Conservation (phyloP, 2,888 invertebrate species). For the Sphaerophoria rueppellii region DNA sequence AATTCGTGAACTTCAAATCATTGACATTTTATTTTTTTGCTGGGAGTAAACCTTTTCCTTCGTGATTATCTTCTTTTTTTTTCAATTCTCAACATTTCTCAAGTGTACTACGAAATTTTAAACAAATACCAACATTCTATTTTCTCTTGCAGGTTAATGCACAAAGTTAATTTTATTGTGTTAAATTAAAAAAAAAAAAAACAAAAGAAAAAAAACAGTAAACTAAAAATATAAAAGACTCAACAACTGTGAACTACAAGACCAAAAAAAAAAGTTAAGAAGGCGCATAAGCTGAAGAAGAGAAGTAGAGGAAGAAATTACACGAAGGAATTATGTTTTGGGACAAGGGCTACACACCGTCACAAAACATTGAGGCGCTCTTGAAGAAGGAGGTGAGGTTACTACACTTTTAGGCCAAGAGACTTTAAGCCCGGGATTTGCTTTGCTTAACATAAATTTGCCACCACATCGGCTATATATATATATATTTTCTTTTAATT, state of each 20-base stretch:
- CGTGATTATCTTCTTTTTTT: constrained; percentile 21
- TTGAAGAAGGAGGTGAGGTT: constrained; percentile 81
- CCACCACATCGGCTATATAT: constrained; percentile 27
- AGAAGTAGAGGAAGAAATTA: constrained; percentile 73
- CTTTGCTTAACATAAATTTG: constrained; percentile 31
- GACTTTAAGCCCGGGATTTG: neutral
- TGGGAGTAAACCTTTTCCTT: constrained; percentile 48
- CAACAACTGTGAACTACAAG: constrained; percentile 18
- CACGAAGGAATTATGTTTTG: constrained; percentile 80
- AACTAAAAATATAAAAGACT: constrained; percentile 4
- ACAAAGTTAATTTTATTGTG: constrained; percentile 50
- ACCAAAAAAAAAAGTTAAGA: neutral
- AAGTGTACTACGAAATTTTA: constrained; percentile 23
- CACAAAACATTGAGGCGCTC: constrained; percentile 82
- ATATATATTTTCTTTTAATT: neutral
- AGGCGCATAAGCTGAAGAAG: constrained; percentile 23
- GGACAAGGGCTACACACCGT: constrained; percentile 82
- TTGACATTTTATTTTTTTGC: neutral
- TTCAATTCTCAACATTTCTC: constrained; percentile 8
- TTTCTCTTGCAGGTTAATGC: constrained; percentile 39
- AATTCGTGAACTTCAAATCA: neutral
- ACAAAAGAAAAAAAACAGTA: neutral
- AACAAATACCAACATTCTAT: neutral
- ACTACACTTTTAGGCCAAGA: constrained; percentile 24
- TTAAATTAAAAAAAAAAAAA: constrained; percentile 22